Conservation (phyloP, 2,888 invertebrate genomes). For the Chelonus formosanus region DNA sequence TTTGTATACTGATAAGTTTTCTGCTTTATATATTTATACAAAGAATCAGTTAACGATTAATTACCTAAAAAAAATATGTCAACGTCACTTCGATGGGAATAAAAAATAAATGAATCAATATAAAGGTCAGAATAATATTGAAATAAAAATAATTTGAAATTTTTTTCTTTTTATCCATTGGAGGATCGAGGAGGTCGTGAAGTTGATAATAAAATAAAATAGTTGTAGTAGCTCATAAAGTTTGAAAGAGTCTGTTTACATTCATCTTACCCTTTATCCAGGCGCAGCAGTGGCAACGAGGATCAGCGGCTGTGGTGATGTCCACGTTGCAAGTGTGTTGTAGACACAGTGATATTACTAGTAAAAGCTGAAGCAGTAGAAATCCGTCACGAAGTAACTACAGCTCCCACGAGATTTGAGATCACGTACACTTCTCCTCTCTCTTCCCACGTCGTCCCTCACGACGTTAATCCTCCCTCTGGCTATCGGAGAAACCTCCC, state of each 20-base stretch:
- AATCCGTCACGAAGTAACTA: conserved; percentile 36
- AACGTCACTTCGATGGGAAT: background rate
- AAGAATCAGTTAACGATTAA: too few species aligned
- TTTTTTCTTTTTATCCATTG: too few species aligned
- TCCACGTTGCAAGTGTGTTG: conserved; percentile 1
- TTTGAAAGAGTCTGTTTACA: too few species aligned
- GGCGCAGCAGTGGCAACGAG: conserved; percentile 16
- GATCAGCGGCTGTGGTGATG: conserved; percentile 1
- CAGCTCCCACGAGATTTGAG: conserved; percentile 34
- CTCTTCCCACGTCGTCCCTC: conserved; percentile 10
- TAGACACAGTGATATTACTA: background rate
- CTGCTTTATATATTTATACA: too few species aligned
- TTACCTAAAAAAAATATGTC: too few species aligned
- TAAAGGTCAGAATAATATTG: too few species aligned
- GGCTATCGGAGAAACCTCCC: conserved; percentile 26
- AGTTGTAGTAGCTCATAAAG: too few species aligned
- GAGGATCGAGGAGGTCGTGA: too few species aligned
- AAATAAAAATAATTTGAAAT: too few species aligned
- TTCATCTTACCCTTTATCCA: conserved; percentile 13
- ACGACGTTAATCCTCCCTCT: conserved; percentile 25
- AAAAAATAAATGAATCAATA: background rate
- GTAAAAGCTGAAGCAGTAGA: conserved; percentile 32
- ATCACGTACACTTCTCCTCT: conserved; percentile 29
- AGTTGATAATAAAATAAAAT: background rate
- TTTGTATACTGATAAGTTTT: too few species aligned